These are phyloP conservation scores for Zaprionus vittiger DNA, from an alignment of 1,140 invertebrate genomes.

Conservation along the genomic window DNA sequence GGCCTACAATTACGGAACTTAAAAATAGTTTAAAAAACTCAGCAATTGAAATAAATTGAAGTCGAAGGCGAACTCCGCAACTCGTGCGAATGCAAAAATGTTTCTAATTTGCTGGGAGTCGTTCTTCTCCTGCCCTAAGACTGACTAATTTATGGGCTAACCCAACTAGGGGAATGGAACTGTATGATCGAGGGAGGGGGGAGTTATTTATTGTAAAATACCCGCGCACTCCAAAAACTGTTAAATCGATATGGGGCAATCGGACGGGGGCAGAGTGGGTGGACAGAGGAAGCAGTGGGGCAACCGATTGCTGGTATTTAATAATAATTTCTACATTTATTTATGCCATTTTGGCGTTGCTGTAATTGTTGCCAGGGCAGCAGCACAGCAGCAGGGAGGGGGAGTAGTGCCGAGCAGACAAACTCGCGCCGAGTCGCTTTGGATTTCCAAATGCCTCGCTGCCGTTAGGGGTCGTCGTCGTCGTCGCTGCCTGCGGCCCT, in stretches of 20 bases:
- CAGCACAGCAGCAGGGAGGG: not conserved
- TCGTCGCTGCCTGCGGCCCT: slow-evolving; percentile 38
- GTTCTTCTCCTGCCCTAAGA: not conserved
- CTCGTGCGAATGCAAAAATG: slow-evolving; percentile 53
- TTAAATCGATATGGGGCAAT: slow-evolving; percentile 73
- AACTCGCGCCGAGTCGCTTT: slow-evolving; percentile 46
- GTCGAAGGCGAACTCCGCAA: slow-evolving; percentile 17
- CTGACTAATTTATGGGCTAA: slow-evolving; percentile 62
- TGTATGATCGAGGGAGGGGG: slow-evolving; percentile 20
- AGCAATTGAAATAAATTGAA: slow-evolving; percentile 77
- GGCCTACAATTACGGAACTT: slow-evolving; percentile 57
- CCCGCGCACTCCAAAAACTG: slow-evolving; percentile 57
- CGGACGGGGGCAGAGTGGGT: slow-evolving; percentile 1
- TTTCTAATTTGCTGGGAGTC: slow-evolving; percentile 46
- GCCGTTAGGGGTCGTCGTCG: slow-evolving; percentile 11
- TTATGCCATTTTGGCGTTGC: slow-evolving; percentile 67
- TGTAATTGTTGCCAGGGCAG: slow-evolving; percentile 63
- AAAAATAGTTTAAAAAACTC: slow-evolving; percentile 68
- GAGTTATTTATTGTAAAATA: slow-evolving; percentile 79
- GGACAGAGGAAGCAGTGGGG: not conserved
- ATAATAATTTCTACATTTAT: slow-evolving; percentile 81
- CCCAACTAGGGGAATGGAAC: slow-evolving; percentile 23
- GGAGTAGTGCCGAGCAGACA: slow-evolving; percentile 28
- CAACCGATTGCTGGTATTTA: slow-evolving; percentile 74
- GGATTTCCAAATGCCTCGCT: slow-evolving; percentile 43